Conservation (phyloP, 1,140 invertebrate species). For the Dendrolimus kikuchii region DNA sequence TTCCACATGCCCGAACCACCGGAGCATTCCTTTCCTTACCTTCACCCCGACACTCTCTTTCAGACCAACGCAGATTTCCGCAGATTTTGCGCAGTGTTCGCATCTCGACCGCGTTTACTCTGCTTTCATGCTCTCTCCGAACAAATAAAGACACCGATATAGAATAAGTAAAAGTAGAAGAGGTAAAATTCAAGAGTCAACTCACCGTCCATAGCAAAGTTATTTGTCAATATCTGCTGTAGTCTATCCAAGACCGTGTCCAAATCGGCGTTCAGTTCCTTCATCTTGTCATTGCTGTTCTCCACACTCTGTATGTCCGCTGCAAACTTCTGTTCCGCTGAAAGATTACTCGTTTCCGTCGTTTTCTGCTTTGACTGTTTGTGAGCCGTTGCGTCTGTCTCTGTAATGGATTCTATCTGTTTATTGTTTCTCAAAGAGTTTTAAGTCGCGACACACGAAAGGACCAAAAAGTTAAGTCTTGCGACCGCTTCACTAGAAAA, state of each 20-base stretch:
- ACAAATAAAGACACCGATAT: neutral
- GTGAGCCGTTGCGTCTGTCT: neutral
- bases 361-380: no score
- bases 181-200: slow-evolving; percentile 6
- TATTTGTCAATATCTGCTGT: slow-evolving; percentile 75
- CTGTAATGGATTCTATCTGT: slow-evolving; percentile 25
- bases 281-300: slow-evolving; percentile 56
- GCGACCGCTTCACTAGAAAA: no score
- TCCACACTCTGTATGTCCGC: slow-evolving; percentile 54
- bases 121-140: no score
- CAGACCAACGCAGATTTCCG: no score
- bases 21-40: no score
- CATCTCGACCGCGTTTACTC: no score
- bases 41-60: no score
- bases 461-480: no score
- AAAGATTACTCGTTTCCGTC: slow-evolving; percentile 8
- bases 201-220: slow-evolving; percentile 74
- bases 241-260: slow-evolving; percentile 74
- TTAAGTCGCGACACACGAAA: no score
- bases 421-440: neutral
- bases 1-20: no score
- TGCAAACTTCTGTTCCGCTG: slow-evolving; percentile 49
- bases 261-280: slow-evolving; percentile 72
- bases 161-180: no score
- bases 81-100: no score